Percentiles rank a stretch among this genome's conserved stretches.
Evolutionary conservation across 2,113 vertebrate genomes (phyloP).

Genomic region (Boulengeromyrus knoepffleri): DNA sequence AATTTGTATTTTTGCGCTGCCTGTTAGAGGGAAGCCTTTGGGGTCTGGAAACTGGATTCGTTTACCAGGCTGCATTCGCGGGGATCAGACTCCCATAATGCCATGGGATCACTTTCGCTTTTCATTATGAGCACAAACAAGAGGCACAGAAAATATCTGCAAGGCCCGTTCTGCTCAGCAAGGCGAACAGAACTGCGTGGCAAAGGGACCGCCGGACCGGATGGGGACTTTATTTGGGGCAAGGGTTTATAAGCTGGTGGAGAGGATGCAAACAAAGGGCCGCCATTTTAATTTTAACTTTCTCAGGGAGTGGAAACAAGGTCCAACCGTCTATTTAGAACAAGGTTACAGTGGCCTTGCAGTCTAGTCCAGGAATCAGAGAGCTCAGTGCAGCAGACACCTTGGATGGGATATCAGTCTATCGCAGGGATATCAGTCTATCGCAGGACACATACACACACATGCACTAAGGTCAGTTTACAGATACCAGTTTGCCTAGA

Average conservation of each 20-base stretch:
- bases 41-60: slow-evolving; percentile 69
- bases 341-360: neutral
- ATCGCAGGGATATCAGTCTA: neutral
- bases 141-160: neutral
- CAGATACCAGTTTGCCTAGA: neutral
- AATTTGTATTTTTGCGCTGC: slow-evolving; percentile 78
- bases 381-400: neutral
- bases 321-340: neutral
- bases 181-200: neutral
- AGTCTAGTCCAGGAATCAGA: neutral
- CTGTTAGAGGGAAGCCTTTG: slow-evolving; percentile 71
- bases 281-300: neutral
- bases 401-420: neutral
- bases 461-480: neutral
- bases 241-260: neutral
- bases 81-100: neutral
- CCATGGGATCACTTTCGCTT: neutral
- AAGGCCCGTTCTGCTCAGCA: neutral
- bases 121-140: slow-evolving; percentile 5
- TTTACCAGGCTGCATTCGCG: neutral
- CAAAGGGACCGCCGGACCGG: neutral
- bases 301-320: neutral
- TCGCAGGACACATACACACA: neutral
- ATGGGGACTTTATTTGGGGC: neutral
- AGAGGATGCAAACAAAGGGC: neutral